Conservation (phyloP, 2,888 invertebrate genomes). For the Furcula furcula region DNA sequence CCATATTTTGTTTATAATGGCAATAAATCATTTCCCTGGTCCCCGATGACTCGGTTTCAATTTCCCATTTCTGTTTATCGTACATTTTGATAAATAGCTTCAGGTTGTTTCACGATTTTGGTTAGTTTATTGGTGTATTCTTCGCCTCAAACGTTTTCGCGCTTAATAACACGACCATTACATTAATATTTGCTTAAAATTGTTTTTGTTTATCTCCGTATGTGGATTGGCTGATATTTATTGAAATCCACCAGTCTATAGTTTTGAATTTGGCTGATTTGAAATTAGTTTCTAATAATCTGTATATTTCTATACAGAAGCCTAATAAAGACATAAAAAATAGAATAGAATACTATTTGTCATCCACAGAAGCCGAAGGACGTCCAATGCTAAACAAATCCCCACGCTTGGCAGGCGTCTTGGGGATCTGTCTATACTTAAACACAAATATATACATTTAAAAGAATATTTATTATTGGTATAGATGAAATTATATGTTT, state of each 20-base stretch:
- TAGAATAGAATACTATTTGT: too few species aligned
- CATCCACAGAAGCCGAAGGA: too few species aligned
- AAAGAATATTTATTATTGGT: too few species aligned
- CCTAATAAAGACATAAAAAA: too few species aligned
- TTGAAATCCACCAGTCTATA: conserved; percentile 47
- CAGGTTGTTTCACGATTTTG: conserved; percentile 56
- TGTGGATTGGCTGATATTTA: conserved; percentile 64
- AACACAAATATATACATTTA: too few species aligned
- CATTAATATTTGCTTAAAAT: conserved; percentile 65
- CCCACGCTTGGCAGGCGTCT: too few species aligned
- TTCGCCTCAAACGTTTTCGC: conserved; percentile 57
- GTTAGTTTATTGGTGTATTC: conserved; percentile 59
- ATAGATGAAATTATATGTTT: too few species aligned
- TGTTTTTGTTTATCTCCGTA: conserved; percentile 63
- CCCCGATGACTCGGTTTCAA: conserved; percentile 76
- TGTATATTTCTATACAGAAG: too few species aligned
- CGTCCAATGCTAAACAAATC: too few species aligned
- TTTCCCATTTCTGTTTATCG: conserved; percentile 78
- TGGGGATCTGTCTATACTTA: too few species aligned
- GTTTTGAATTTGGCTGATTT: conserved; percentile 25
- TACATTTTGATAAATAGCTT: conserved; percentile 77
- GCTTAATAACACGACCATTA: conserved; percentile 72
- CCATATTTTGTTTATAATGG: conserved; percentile 75
- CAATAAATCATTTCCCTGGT: conserved; percentile 74
- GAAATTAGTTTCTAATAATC: too few species aligned